phyloP scores from a whole-genome alignment of 2,113 vertebrate species.

The Tragulus kanchil region DNA sequence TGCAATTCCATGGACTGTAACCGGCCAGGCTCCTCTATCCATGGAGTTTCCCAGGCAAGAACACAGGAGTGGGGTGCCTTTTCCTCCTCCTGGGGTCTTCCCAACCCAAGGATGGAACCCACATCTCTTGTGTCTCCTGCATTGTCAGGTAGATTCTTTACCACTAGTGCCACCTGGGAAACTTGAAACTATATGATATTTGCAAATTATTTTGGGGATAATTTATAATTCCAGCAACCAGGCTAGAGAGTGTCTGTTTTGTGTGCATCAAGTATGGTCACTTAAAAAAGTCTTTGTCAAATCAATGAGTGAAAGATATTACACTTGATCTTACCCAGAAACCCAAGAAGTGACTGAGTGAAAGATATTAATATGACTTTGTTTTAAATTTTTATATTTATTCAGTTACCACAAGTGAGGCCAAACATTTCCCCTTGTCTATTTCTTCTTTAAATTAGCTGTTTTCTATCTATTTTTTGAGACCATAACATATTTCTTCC shows the following conservation, averaged over 20 bases:
- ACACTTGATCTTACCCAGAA: neutral
- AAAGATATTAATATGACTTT: neutral
- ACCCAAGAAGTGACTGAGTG: neutral
- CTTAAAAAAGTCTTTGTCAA: neutral
- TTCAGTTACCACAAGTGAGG: neutral
- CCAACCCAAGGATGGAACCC: neutral
- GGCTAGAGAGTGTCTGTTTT: neutral
- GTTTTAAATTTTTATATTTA: conserved; percentile 2
- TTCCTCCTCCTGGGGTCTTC: neutral
- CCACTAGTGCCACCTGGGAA: neutral
- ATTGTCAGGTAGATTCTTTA: neutral
- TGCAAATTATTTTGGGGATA: neutral
- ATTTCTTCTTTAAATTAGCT: neutral
- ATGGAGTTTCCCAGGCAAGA: neutral
- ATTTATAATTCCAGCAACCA: neutral
- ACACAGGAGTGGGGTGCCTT: neutral
- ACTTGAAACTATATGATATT: neutral
- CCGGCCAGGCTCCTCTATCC: neutral
- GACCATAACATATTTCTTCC: neutral
- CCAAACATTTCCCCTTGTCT: neutral
- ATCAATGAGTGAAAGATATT: neutral
- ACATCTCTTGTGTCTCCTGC: neutral
- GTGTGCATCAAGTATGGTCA: neutral
- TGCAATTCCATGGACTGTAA: neutral
- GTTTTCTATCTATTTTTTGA: neutral